These are phyloP conservation scores for Pachycephala philippinensis DNA, from an alignment of 2,113 vertebrate species.

Conservation along the genomic window DNA sequence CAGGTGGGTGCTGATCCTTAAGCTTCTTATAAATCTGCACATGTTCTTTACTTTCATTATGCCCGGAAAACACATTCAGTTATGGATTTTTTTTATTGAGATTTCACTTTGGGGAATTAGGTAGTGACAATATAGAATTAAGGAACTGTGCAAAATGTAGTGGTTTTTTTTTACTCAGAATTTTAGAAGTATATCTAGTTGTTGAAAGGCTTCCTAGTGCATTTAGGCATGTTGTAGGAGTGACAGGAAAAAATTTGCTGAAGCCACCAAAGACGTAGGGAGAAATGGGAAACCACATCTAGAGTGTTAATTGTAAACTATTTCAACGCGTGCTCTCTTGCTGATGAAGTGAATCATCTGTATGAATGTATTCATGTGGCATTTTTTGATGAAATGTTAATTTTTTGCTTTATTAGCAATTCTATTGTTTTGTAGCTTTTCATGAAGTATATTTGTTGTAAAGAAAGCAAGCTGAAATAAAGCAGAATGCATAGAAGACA, in stretches of 20 bases:
- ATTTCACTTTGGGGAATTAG: not conserved
- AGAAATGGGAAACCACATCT: constrained; percentile 51
- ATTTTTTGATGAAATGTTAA: constrained; percentile 61
- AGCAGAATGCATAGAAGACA: constrained; percentile 59
- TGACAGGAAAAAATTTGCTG: constrained; percentile 8
- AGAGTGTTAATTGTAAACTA: constrained; percentile 40
- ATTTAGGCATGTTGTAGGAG: not conserved
- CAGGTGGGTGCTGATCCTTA: not conserved
- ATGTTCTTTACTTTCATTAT: not conserved
- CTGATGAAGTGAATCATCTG: constrained; percentile 58
- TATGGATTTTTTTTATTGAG: not conserved
- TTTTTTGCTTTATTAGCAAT: constrained; percentile 54
- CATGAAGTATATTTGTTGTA: constrained; percentile 44
- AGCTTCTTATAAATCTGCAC: not conserved
- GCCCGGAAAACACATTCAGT: not conserved
- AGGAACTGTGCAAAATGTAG: not conserved
- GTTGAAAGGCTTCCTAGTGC: constrained; percentile 28
- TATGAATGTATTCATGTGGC: constrained; percentile 45
- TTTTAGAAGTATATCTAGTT: not conserved
- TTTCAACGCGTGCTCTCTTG: constrained; percentile 39
- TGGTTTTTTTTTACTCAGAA: not conserved
- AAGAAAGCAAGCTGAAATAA: constrained; percentile 57
- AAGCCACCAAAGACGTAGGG: constrained; percentile 37
- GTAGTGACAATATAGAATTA: not conserved
- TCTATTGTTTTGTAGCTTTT: constrained; percentile 51